A percentile compares a stretch with the other conserved stretches of the same genome.
Evolutionary conservation across 2,888 invertebrate species (phyloP).

Genomic region (Stomorhina lunata): DNA sequence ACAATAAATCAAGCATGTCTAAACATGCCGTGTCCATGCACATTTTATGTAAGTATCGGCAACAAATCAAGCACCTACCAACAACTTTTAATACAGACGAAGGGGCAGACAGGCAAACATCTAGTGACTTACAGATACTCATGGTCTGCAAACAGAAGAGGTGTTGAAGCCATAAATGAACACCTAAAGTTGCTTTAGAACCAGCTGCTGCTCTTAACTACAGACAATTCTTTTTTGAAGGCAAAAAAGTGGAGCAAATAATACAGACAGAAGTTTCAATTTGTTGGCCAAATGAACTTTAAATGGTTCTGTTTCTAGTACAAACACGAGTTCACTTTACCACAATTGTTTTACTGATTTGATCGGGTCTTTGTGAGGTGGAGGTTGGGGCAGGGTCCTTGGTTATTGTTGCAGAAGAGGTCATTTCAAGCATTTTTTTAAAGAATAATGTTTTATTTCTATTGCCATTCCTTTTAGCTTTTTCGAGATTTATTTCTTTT

Average conservation of each 20-base stretch:
- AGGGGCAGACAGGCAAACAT: not conserved
- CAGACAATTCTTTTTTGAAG: not conserved
- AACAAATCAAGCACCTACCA: slow-evolving; percentile 35
- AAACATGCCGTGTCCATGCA: slow-evolving; percentile 1
- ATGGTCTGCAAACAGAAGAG: not conserved
- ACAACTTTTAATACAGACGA: not conserved
- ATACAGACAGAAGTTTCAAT: slow-evolving; percentile 54
- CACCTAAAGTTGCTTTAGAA: not conserved
- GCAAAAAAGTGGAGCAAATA: not conserved
- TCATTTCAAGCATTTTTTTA: slow-evolving; percentile 51
- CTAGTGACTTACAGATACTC: not conserved
- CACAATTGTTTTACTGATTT: slow-evolving; percentile 19
- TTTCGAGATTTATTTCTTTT: not conserved
- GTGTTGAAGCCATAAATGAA: slow-evolving; percentile 13
- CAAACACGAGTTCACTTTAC: not conserved
- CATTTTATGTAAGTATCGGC: not conserved
- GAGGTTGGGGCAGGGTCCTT: no score
- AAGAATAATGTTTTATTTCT: not conserved
- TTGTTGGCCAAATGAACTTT: slow-evolving; percentile 62
- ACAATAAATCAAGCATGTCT: slow-evolving; percentile 60
- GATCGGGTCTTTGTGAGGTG: not conserved
- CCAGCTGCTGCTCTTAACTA: not conserved
- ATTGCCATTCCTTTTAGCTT: not conserved
- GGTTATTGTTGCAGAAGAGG: not conserved
- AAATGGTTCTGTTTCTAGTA: not conserved